Evolutionary conservation across 2,888 invertebrate genomes (phyloP).

Genomic region (Cacoxenus indagator): DNA sequence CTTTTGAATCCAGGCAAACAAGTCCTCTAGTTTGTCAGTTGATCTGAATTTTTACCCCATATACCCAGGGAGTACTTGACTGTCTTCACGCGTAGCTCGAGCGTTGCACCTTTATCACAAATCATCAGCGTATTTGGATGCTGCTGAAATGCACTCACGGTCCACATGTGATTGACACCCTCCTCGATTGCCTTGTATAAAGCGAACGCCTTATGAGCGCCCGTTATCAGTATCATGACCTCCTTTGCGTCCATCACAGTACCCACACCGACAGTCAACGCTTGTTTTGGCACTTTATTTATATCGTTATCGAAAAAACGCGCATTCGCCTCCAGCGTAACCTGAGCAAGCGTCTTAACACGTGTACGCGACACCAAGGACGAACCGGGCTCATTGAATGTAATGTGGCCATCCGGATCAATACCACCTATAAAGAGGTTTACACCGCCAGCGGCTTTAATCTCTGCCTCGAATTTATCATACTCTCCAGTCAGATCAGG

Average conservation of each 20-base stretch:
- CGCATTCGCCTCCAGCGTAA: slow-evolving; percentile 97
- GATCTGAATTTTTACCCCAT: no score
- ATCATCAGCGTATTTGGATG: slow-evolving; percentile 93
- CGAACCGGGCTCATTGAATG: slow-evolving; percentile 99
- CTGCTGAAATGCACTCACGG: slow-evolving; percentile 98
- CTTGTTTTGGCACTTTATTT: slow-evolving; percentile 92
- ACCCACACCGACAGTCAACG: slow-evolving; percentile 97
- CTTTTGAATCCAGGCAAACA: no score
- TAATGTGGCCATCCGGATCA: slow-evolving; percentile 99
- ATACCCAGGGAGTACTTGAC: slow-evolving; percentile 99
- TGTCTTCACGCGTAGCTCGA: slow-evolving; percentile 96
- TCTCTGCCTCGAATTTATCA: slow-evolving; percentile 85
- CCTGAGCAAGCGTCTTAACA: slow-evolving; percentile 95
- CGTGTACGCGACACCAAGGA: slow-evolving; percentile 95
- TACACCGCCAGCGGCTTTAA: slow-evolving; percentile 90
- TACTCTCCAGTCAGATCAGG: slow-evolving; percentile 88
- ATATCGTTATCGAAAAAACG: slow-evolving; percentile 97
- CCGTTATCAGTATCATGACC: slow-evolving; percentile 98
- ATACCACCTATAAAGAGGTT: slow-evolving; percentile 98
- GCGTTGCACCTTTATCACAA: slow-evolving; percentile 97
- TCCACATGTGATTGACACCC: slow-evolving; percentile 99
- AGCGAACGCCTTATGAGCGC: slow-evolving; percentile 95
- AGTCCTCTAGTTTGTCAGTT: no score
- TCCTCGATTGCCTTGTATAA: slow-evolving; percentile 98
- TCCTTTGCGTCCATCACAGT: slow-evolving; percentile 99